A percentile compares a stretch with the other conserved stretches of the same genome.
Evolutionary conservation across 2,888 invertebrate species (phyloP).

Genomic region (Nebria salina): DNA sequence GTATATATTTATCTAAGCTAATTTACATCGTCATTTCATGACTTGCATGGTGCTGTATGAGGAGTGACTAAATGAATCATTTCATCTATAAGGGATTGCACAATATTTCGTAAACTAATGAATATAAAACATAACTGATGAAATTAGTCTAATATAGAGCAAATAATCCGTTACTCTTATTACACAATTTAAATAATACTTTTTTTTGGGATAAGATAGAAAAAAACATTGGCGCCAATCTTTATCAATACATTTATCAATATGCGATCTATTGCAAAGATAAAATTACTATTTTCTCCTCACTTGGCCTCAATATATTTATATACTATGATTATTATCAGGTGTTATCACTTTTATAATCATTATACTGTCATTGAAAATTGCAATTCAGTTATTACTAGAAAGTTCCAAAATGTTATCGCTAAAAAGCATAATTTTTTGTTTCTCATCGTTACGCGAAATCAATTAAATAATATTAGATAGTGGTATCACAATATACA

Average conservation of each 20-base stretch:
- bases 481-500: no score
- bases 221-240: not conserved
- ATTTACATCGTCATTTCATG: conserved; percentile 7
- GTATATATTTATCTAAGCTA: not conserved
- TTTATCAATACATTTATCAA: not conserved
- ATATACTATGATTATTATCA: not conserved
- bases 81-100: not conserved
- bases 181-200: no score
- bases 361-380: not conserved
- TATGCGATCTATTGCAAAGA: not conserved
- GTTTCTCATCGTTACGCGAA: no score
- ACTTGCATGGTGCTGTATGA: not conserved
- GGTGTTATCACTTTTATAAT: not conserved
- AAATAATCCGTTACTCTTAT: no score
- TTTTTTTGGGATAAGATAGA: not conserved
- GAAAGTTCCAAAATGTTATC: not conserved
- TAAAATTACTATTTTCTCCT: not conserved
- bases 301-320: not conserved
- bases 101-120: not conserved
- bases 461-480: not conserved
- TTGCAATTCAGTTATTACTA: not conserved
- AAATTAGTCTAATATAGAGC: no score
- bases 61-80: not conserved
- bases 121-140: not conserved
- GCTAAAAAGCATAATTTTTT: not conserved